phyloP scores from a whole-genome alignment of 1,140 invertebrate genomes.

The Propsilocerus akamusi region DNA sequence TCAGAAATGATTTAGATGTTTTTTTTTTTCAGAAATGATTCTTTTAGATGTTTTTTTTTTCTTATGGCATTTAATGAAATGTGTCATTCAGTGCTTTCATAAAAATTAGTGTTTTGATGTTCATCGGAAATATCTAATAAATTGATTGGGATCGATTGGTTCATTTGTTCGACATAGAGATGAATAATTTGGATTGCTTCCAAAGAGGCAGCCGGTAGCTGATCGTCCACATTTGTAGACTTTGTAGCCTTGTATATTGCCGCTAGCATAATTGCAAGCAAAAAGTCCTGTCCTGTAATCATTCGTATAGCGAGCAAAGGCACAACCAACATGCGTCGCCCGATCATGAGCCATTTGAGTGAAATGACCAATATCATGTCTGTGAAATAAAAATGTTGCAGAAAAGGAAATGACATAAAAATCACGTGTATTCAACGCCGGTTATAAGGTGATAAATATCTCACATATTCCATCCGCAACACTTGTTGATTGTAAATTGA shows the following conservation, averaged over 20 bases:
- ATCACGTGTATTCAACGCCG: too few species aligned
- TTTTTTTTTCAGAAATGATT: too few species aligned
- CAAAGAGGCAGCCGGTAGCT: not conserved
- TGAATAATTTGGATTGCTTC: not conserved
- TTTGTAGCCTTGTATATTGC: not conserved
- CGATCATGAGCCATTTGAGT: not conserved
- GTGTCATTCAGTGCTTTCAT: too few species aligned
- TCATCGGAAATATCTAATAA: not conserved
- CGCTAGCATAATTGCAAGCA: not conserved
- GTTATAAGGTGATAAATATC: too few species aligned
- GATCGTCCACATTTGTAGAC: not conserved
- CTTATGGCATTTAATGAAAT: too few species aligned
- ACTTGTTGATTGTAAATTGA: not conserved
- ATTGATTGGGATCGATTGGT: slow-evolving; percentile 1
- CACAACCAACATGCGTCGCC: not conserved
- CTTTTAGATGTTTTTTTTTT: too few species aligned
- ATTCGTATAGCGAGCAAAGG: not conserved
- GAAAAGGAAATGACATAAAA: not conserved
- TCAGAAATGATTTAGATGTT: too few species aligned
- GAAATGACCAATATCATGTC: not conserved
- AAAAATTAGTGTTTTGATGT: too few species aligned
- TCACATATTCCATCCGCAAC: not conserved
- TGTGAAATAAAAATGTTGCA: not conserved
- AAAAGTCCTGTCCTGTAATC: not conserved
- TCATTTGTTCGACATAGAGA: not conserved